Percentiles rank a stretch among this genome's conserved stretches.
Evolutionary conservation across 1,140 invertebrate genomes (phyloP).

Genomic region (Homalodisca vitripennis): DNA sequence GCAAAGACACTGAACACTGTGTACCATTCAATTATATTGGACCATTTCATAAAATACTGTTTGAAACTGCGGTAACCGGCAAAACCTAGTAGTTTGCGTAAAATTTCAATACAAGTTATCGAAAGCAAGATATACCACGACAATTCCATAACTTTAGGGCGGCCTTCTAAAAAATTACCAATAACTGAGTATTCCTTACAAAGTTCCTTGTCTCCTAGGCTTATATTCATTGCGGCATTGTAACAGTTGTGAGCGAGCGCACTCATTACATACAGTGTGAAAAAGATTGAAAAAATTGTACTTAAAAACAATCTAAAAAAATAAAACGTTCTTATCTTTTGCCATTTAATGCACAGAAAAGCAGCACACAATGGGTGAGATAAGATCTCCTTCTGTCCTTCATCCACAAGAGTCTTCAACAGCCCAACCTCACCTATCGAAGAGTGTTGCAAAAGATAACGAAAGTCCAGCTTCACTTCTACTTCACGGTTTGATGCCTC

Average conservation of each 20-base stretch:
- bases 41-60: conserved; percentile 76
- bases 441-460: conserved; percentile 73
- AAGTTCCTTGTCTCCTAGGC: conserved; percentile 44
- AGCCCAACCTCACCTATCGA: conserved; percentile 77
- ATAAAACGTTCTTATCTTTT: conserved; percentile 86
- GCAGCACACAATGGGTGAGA: conserved; percentile 80
- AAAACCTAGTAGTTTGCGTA: conserved; percentile 73
- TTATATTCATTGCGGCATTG: conserved; percentile 59
- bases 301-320: conserved; percentile 75
- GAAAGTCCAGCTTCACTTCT: conserved; percentile 77
- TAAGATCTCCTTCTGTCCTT: conserved; percentile 78
- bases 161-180: conserved; percentile 65
- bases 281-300: conserved; percentile 73
- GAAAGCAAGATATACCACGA: conserved; percentile 74
- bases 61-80: conserved; percentile 70
- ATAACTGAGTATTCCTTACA: conserved; percentile 73
- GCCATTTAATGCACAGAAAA: conserved; percentile 83
- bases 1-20: conserved; percentile 78
- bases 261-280: conserved; percentile 73
- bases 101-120: conserved; percentile 71
- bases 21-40: conserved; percentile 84
- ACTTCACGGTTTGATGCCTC: conserved; percentile 74
- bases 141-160: conserved; percentile 70
- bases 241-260: conserved; percentile 76
- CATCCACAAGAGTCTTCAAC: conserved; percentile 77